Evolutionary conservation across 2,113 vertebrate species (phyloP).

Genomic region (Gallinago paraguaiae): DNA sequence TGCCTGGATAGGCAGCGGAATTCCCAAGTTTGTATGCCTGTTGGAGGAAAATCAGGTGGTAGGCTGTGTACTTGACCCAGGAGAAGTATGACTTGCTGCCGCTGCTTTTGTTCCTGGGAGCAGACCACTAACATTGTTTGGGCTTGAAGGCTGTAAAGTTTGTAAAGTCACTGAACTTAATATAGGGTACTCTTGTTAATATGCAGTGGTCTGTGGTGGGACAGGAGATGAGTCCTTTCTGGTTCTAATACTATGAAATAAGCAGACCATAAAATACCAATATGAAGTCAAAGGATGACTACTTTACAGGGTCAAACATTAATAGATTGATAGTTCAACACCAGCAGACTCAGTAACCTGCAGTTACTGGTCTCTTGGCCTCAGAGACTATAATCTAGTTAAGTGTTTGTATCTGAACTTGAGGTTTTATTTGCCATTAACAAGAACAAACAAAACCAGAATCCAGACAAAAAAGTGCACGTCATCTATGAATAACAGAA

Average conservation of each 20-base stretch:
- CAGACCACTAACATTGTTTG: not conserved
- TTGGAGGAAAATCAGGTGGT: not conserved
- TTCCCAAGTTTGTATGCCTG: not conserved
- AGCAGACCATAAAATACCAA: not conserved
- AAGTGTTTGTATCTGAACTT: not conserved
- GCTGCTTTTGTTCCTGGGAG: not conserved
- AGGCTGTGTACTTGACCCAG: not conserved
- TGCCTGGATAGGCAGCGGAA: not conserved
- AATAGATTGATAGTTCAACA: not conserved
- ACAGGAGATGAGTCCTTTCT: not conserved
- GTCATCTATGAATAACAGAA: not conserved
- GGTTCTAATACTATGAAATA: not conserved
- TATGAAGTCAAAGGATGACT: not conserved
- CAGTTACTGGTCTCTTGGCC: not conserved
- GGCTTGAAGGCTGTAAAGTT: not conserved
- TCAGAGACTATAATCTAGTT: not conserved
- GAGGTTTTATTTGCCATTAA: slow-evolving; percentile 17
- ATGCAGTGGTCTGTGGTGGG: not conserved
- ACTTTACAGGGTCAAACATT: not conserved
- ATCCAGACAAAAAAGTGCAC: not conserved
- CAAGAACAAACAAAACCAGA: not conserved
- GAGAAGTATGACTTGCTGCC: not conserved
- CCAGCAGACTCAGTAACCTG: not conserved
- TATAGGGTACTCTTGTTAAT: not conserved
- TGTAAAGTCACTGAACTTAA: not conserved